These are phyloP conservation scores for Microplitis mediator DNA, from an alignment of 1,140 invertebrate species.

Conservation along the genomic window DNA sequence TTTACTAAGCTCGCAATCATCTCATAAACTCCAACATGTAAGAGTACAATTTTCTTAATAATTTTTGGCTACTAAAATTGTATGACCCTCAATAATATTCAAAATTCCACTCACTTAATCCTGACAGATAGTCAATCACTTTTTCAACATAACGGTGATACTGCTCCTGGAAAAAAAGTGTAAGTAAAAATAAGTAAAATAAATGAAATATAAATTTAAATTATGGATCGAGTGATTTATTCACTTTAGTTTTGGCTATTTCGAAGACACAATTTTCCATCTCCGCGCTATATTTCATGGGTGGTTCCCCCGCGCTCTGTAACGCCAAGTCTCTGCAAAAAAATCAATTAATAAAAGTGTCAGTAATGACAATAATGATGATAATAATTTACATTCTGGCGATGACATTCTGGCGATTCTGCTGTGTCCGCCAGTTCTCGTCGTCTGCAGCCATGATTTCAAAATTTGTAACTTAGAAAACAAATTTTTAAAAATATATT, in stretches of 20 bases:
- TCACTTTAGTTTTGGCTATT: slow-evolving; percentile 82
- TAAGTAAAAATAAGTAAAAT: slow-evolving; percentile 18
- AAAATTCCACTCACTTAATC: slow-evolving; percentile 73
- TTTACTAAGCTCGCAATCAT: no score
- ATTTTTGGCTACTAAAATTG: no score
- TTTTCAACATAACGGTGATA: slow-evolving; percentile 88
- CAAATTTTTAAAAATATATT: no score
- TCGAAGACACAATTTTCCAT: slow-evolving; percentile 94
- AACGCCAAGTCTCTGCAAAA: slow-evolving; percentile 83
- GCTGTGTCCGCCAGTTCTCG: slow-evolving; percentile 32
- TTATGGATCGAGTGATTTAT: not conserved
- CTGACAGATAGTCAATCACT: slow-evolving; percentile 84
- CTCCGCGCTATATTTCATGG: slow-evolving; percentile 81
- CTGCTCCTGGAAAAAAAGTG: slow-evolving; percentile 71
- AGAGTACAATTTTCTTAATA: no score
- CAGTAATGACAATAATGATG: not conserved
- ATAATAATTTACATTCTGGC: slow-evolving; percentile 13
- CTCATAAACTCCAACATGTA: no score
- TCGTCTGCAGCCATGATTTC: slow-evolving; percentile 57
- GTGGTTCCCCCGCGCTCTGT: slow-evolving; percentile 78
- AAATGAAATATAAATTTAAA: not conserved
- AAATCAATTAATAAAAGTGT: not conserved
- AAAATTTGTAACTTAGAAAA: not conserved
- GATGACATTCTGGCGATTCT: slow-evolving; percentile 24
- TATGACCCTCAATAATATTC: no score